Conservation (phyloP, 2,888 invertebrate species). For the Clitarchus hookeri region DNA sequence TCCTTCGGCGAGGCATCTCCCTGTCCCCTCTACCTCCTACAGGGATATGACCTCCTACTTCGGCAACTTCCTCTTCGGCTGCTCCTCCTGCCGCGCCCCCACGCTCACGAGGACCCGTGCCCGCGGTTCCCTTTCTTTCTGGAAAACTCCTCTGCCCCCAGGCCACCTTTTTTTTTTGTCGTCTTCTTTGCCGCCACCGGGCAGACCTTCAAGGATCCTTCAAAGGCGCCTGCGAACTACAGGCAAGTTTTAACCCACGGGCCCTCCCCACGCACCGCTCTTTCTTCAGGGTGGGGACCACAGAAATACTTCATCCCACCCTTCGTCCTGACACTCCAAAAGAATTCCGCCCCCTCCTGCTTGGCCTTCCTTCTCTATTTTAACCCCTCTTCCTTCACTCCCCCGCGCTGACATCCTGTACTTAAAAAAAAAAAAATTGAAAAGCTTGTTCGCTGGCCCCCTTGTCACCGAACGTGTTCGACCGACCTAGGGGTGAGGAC, state of each 20-base stretch:
- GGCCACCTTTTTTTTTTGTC: not conserved
- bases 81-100: not conserved
- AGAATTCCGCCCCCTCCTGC: not conserved
- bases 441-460: not conserved
- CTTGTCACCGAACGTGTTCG: not conserved
- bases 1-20: not conserved
- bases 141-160: not conserved
- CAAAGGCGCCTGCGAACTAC: conserved; percentile 6
- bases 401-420: not conserved
- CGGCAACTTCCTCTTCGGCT: conserved; percentile 7
- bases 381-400: not conserved
- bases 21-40: too few relatives aligned
- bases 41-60: not conserved
- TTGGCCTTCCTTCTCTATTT: not conserved
- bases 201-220: not conserved
- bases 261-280: not conserved
- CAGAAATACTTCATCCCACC: not conserved
- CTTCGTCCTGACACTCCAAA: not conserved
- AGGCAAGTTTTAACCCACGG: not conserved
- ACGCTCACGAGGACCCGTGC: too few relatives aligned
- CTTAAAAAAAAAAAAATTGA: not conserved
- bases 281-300: not conserved
- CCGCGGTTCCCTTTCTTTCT: not conserved
- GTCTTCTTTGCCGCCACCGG: not conserved
- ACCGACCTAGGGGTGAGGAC: too few relatives aligned